Base-by-base conservation (phyloP, 2,888 invertebrate genomes). In the Pantelozetes paolii region DNA sequence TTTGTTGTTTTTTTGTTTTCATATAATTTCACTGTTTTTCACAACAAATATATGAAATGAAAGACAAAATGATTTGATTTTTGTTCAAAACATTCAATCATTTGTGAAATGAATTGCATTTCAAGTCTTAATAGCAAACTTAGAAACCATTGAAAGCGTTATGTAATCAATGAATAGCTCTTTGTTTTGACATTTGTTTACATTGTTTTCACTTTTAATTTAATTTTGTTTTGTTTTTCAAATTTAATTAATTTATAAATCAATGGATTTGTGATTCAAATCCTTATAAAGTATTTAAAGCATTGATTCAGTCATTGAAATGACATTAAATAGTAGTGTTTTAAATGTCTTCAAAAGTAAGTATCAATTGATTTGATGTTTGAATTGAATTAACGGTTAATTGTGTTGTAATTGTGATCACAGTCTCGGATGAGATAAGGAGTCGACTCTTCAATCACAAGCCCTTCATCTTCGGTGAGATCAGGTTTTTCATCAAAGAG, bases 361-460 rank as follows among this genome's bases (percentile, higher is more conserved):
- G 20, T n/a, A 5, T 62, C 5, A 6, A 36, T 36, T 64, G 20
- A 28, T 23, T 72, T 2, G 32, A 8, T 70, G n/a, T n/a, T n/a
- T n/a, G n/a, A n/a, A n/a, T 36, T 15, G 23, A 15, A 62, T 18
- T 40, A 36, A 18, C 20, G 28, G 20, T 40, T 32, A 8, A 36
- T 36, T 48, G 48, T 15, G n/a, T 54, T 54, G 13, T 20, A 23
- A 23, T 2, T 18, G 18, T 23, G 1, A 32, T 54, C 30, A 11
- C 23, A 74, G 74, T 71, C 9, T n/a, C 59, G 1, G 74, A 74
- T 42, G 71, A 74, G 30, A 67, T 74, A 8, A 20, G 57, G n/a
- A 71, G 42, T 8, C 74, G 74, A 40, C 67, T 74, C 23, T 71
- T 74, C 30, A 71, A 71, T 57, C 74, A 74, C 40, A 73, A 72